Conservation (phyloP, 2,113 vertebrate species). For the Ageneiosus marmoratus region DNA sequence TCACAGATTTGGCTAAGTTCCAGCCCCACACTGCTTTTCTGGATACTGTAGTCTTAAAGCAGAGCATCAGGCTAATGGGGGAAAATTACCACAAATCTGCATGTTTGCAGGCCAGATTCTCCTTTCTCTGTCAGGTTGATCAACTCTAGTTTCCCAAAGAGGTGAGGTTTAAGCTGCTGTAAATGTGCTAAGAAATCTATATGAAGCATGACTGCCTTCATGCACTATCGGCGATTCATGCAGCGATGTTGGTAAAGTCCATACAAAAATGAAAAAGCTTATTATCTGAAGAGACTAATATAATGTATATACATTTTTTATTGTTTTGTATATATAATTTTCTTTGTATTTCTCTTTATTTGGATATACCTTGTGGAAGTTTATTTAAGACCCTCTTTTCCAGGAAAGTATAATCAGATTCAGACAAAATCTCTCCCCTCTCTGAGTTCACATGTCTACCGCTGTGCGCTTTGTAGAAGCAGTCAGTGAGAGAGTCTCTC, state of each 20-base stretch:
- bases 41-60: conserved; percentile 21
- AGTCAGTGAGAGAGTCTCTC: conserved; percentile 32
- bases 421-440: conserved; percentile 35
- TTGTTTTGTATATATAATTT: neutral
- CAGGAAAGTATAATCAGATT: conserved; percentile 2
- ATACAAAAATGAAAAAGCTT: neutral
- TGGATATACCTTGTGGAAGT: neutral
- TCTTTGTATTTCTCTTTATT: neutral
- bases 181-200: neutral
- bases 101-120: conserved; percentile 27
- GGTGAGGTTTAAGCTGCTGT: neutral
- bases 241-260: neutral
- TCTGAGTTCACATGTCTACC: conserved; percentile 40
- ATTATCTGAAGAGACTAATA: neutral
- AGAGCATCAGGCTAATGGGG: conserved; percentile 38
- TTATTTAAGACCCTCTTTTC: neutral
- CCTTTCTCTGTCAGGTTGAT: conserved; percentile 18
- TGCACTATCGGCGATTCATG: neutral
- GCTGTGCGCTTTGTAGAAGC: conserved; percentile 27
- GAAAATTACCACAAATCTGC: conserved; percentile 14
- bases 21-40: conserved; percentile 46
- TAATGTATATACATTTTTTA: neutral
- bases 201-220: neutral
- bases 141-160: neutral
- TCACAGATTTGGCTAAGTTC: conserved; percentile 72